phyloP scores from a whole-genome alignment of 2,888 invertebrate species.

The Drosophila incognita region DNA sequence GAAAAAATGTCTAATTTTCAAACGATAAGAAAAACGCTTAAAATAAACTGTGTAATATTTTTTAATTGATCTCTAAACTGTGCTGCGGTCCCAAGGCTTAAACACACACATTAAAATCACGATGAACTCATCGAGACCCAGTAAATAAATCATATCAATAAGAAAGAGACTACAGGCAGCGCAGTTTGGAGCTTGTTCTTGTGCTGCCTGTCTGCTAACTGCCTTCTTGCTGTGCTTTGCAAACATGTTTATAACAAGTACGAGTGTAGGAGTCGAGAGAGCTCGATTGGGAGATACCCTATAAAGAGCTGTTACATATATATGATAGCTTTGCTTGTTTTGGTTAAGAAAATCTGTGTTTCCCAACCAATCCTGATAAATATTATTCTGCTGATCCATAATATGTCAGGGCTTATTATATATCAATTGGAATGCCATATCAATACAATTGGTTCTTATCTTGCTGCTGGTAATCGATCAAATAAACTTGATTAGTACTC shows the following conservation, averaged over 20 bases:
- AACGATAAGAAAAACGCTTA: neutral
- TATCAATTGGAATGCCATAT: neutral
- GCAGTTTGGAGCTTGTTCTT: conserved; percentile 8
- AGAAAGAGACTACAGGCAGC: conserved; percentile 14
- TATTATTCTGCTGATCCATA: neutral
- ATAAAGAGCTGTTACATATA: neutral
- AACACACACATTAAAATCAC: conserved; percentile 3
- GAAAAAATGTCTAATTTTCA: neutral
- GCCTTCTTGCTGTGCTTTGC: conserved; percentile 17
- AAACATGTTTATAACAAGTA: conserved; percentile 79
- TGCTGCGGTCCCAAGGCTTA: conserved; percentile 2
- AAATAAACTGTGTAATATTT: neutral
- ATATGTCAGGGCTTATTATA: neutral
- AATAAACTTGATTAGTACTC: neutral
- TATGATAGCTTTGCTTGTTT: neutral
- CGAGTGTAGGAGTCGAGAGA: conserved; percentile 50
- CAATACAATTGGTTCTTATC: no score
- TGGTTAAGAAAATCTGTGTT: neutral
- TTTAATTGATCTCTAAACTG: conserved; percentile 46
- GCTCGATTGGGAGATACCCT: neutral
- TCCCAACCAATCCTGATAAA: neutral
- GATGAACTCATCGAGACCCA: conserved; percentile 34
- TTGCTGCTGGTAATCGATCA: neutral
- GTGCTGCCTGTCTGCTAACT: conserved; percentile 9
- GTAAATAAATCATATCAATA: conserved; percentile 62